A percentile compares a stretch with the other conserved stretches of the same genome.
Evolutionary conservation across 1,140 invertebrate genomes (phyloP).

Genomic region (Campoletis sonorensis): DNA sequence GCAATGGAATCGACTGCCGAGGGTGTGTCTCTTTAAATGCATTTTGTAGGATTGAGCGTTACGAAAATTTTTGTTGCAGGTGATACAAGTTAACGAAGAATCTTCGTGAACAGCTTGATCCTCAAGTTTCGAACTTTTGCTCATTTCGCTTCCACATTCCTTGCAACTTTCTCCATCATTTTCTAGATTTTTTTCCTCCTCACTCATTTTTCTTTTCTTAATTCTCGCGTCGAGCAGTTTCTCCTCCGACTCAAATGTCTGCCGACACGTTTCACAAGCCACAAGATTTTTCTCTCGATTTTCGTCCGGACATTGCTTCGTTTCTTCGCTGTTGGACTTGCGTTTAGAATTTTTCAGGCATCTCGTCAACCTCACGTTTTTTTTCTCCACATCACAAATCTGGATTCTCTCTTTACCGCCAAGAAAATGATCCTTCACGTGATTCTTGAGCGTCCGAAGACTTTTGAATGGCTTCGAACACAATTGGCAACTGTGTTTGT

Average conservation of each 20-base stretch:
- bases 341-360: conserved; percentile 8
- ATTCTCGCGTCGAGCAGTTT: neutral
- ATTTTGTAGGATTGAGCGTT: conserved; percentile 72
- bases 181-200: neutral
- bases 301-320: neutral
- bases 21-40: conserved; percentile 73
- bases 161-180: conserved; percentile 52
- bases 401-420: neutral
- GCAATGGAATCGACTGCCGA: conserved; percentile 58
- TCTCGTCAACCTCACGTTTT: neutral
- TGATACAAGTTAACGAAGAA: conserved; percentile 59
- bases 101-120: conserved; percentile 60
- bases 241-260: conserved; percentile 24
- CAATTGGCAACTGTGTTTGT: conserved; percentile 53
- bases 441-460: conserved; percentile 51
- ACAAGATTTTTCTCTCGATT: neutral
- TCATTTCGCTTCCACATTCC: conserved; percentile 56
- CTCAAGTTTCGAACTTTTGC: conserved; percentile 57
- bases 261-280: conserved; percentile 22
- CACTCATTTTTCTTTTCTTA: conserved; percentile 28
- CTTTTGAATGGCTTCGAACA: conserved; percentile 51
- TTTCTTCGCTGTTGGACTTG: neutral
- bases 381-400: neutral
- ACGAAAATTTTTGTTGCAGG: conserved; percentile 69
- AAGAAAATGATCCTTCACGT: conserved; percentile 47